Evolutionary conservation across 2,113 vertebrate species (phyloP).

Genomic region (Platanista minor): DNA sequence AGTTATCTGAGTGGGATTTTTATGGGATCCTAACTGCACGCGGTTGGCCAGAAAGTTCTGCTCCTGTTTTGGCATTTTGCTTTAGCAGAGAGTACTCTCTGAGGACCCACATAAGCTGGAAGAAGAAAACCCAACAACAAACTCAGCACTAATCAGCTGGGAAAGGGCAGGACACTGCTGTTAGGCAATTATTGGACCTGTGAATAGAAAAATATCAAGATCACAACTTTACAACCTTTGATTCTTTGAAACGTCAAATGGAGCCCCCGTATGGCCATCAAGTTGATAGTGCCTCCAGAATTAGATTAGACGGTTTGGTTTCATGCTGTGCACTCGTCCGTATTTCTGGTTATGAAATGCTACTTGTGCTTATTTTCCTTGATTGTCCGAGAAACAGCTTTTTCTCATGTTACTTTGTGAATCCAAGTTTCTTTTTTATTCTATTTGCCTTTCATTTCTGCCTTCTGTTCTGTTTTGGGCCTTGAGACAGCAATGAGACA

Average conservation of each 20-base stretch:
- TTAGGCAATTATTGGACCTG: not conserved
- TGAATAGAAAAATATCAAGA: constrained; percentile 23
- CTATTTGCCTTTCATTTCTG: not conserved
- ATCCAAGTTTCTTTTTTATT: not conserved
- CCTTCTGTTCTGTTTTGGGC: not conserved
- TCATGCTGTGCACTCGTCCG: not conserved
- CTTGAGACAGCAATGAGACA: not conserved
- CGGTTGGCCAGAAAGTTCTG: not conserved
- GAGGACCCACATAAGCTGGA: not conserved
- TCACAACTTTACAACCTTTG: not conserved
- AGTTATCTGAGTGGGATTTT: not conserved
- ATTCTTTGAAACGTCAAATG: not conserved
- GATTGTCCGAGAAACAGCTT: not conserved
- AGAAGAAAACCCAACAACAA: not conserved
- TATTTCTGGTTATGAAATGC: constrained; percentile 33
- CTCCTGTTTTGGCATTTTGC: not conserved
- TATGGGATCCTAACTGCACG: not conserved
- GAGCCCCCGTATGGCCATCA: not conserved
- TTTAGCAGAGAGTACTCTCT: not conserved
- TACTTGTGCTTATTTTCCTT: not conserved
- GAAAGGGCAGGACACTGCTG: constrained; percentile 10
- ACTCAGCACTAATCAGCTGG: not conserved
- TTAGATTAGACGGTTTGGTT: not conserved
- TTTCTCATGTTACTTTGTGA: not conserved
- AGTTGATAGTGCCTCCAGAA: not conserved